Conservation (phyloP, 2,113 vertebrate species). For the Oncorhynchus clarkii region DNA sequence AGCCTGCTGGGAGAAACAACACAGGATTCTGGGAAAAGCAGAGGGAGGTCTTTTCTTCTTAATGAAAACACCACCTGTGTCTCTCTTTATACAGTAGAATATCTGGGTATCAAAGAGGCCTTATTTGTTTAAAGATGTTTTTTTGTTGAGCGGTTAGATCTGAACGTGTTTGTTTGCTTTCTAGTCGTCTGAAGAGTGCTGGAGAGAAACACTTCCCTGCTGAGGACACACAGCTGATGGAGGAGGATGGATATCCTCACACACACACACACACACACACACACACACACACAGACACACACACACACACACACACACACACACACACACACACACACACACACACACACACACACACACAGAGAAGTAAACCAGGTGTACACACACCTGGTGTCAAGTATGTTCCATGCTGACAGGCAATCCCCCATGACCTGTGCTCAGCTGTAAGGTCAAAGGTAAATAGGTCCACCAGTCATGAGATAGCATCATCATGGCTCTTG, state of each 20-base stretch:
- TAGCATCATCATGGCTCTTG: no score
- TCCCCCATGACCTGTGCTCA: background rate
- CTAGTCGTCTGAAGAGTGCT: background rate
- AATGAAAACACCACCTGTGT: conserved; percentile 3
- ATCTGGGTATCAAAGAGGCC: background rate
- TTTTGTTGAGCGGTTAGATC: background rate
- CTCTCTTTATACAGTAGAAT: background rate
- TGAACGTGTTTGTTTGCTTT: conserved; percentile 1
- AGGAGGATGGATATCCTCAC: background rate
- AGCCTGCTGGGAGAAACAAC: background rate
- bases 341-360: no score
- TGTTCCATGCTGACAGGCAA: background rate
- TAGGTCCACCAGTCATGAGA: no score
- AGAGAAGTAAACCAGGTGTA: background rate
- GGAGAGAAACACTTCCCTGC: background rate
- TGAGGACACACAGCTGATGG: conserved; percentile 5
- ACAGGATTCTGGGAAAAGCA: conserved; percentile 6
- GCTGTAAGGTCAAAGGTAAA: no score
- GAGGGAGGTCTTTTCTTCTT: conserved; percentile 1
- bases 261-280: background rate
- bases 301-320: no score
- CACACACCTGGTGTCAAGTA: background rate
- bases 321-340: no score
- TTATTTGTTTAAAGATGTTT: background rate
- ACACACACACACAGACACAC: background rate